Evolutionary conservation across 2,113 vertebrate genomes (phyloP), one percentile per base, ranked within the genome.

Genomic region (Chionodraco myersi): DNA sequence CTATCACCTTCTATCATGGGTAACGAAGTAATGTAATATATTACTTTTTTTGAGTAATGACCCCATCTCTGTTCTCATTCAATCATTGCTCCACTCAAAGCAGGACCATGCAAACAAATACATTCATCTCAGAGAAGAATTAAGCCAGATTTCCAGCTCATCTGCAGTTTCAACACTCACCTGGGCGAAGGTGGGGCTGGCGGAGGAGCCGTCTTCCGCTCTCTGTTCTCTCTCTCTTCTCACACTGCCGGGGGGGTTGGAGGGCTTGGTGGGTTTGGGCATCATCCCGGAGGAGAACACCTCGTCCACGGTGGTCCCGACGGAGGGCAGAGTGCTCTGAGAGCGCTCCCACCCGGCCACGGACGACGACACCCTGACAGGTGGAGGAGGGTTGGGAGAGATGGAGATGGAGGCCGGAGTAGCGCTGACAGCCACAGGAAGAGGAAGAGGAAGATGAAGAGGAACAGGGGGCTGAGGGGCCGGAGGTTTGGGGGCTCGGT

Each of bases 111-210:
- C 30, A 4, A 4, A 4, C 3, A 30, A 30, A 30, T 30, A 4
- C 30, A 30, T 30, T 30, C 30, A 30, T 30, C 30, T 30, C 30
- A 30, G 30, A 30, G 30, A 30, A 4, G 30, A 30, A 30, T 30
- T 30, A 3, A 30, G 30, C 30, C 3, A 30, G 26, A 30, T 30
- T 30, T 30, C 3, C 3, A 30, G 30, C 30, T 30, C 30, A 30
- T 30, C 30, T 30, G 30, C 3, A 7, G 36, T 41, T 41, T 41
- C 36, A 5, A 41, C 36, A 41, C 90, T 92, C 76, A 98, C 98
- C 95, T 99, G 97, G 69, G 90, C 84, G 85, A 96, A 95, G 18
- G 91, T 92, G 47, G 94, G 91, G 54, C 94, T 91, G 41, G 89
- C 80, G 23, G 93, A 26, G 10, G 82, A 36, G 0, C 91, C 93